A percentile compares a stretch with the other conserved stretches of the same genome.
phyloP scores from a whole-genome alignment of 2,797 vertebrate species.

The Octomys mimax region DNA sequence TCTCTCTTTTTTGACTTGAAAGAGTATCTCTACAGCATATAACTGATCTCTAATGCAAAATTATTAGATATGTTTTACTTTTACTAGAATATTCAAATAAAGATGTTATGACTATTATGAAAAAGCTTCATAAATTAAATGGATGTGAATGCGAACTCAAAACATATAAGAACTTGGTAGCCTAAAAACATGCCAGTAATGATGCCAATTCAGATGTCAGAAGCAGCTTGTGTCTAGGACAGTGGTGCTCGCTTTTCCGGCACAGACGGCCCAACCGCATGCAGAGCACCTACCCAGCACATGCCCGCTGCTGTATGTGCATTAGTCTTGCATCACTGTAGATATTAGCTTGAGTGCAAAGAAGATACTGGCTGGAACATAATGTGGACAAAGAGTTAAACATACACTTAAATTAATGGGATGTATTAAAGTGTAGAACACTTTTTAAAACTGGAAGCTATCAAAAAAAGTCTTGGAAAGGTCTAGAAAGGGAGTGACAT shows the following conservation, averaged over 20 bases:
- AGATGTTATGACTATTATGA: neutral
- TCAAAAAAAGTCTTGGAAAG: neutral
- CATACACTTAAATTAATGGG: neutral
- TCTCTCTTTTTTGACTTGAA: neutral
- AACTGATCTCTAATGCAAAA: neutral
- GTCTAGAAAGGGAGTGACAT: neutral
- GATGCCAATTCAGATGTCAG: neutral
- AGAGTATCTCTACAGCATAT: neutral
- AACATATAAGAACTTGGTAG: neutral
- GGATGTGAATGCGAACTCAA: neutral
- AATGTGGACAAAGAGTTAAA: neutral
- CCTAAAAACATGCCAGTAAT: neutral
- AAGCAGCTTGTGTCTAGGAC: neutral
- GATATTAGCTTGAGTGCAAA: neutral
- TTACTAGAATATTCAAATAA: constrained; percentile 13
- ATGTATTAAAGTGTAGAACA: neutral
- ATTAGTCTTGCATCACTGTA: neutral
- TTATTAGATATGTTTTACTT: neutral
- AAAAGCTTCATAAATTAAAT: neutral
- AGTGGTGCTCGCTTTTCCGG: neutral
- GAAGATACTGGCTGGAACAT: neutral
- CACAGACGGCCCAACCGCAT: neutral
- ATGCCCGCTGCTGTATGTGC: neutral
- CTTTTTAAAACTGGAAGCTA: neutral
- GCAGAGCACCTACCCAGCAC: neutral